These are phyloP conservation scores for Carassius auratus DNA, from an alignment of 2,113 vertebrate genomes.

Conservation along the genomic window DNA sequence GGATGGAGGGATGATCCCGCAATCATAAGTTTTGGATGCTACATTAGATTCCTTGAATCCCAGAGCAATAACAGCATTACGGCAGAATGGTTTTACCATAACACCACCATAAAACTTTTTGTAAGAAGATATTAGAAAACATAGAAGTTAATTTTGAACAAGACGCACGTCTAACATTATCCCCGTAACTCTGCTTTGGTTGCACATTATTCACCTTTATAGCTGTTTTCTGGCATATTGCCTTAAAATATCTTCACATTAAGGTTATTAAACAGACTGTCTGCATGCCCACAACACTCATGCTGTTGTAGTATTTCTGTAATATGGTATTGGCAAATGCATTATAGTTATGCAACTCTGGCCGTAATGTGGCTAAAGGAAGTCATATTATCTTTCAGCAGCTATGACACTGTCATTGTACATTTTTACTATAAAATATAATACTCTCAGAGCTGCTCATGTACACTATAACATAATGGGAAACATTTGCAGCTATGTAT, in stretches of 20 bases:
- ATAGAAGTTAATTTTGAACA: not conserved
- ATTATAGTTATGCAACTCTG: not conserved
- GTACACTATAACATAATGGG: not conserved
- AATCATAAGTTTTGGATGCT: not conserved
- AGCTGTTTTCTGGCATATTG: not conserved
- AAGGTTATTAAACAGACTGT: not conserved
- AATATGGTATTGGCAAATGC: not conserved
- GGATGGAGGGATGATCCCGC: not conserved
- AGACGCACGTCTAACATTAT: not conserved
- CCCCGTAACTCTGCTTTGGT: not conserved
- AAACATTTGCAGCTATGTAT: not conserved
- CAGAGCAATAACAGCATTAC: not conserved
- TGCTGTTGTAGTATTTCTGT: not conserved
- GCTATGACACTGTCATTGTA: not conserved
- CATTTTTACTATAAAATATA: not conserved
- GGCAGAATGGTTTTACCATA: not conserved
- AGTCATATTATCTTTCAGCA: not conserved
- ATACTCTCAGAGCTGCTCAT: too few relatives aligned
- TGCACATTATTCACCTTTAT: not conserved
- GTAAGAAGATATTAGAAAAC: not conserved
- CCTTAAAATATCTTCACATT: not conserved
- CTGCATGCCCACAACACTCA: not conserved
- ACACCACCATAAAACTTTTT: not conserved
- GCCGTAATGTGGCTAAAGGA: not conserved
- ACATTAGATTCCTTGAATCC: slow-evolving; percentile 6